A percentile compares a stretch with the other conserved stretches of the same genome.
Evolutionary conservation across 2,888 invertebrate genomes (phyloP).

Genomic region (Eledona agricola): DNA sequence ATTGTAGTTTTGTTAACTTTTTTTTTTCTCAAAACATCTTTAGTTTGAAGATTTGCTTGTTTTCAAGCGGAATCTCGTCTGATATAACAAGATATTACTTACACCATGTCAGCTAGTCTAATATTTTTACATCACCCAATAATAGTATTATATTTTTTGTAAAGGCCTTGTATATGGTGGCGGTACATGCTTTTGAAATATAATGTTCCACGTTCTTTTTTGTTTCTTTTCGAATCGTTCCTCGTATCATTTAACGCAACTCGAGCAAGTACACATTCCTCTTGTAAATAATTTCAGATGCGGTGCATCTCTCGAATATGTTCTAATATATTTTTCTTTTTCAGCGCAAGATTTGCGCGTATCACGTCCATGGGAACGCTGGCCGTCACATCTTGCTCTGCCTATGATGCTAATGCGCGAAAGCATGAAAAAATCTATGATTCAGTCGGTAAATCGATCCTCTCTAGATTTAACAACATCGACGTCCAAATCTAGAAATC

Average conservation of each 20-base stretch:
- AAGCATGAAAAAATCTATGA: conserved; percentile 61
- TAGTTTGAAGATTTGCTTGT: too few species aligned
- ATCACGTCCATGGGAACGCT: conserved; percentile 76
- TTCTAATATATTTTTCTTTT: conserved; percentile 56
- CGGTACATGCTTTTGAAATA: conserved; percentile 38
- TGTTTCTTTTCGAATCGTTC: conserved; percentile 26
- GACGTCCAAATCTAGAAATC: conserved; percentile 38
- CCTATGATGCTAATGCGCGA: conserved; percentile 72
- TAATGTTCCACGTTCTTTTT: conserved; percentile 31
- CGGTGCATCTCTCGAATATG: conserved; percentile 20
- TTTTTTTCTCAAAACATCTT: too few species aligned
- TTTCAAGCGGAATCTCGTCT: too few species aligned
- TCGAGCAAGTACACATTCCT: conserved; percentile 20
- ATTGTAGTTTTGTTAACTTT: conserved; percentile 18
- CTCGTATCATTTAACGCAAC: conserved; percentile 7
- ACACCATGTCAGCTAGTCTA: conserved; percentile 36
- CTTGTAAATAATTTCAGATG: conserved; percentile 16
- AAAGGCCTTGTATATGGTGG: conserved; percentile 38
- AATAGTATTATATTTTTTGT: conserved; percentile 38
- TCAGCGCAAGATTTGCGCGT: conserved; percentile 75
- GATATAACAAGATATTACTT: conserved; percentile 23
- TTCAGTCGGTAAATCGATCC: conserved; percentile 51
- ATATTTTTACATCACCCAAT: conserved; percentile 38
- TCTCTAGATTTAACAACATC: conserved; percentile 42
- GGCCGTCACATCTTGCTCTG: conserved; percentile 79